Evolutionary conservation across 2,888 invertebrate genomes (phyloP), one percentile per base, ranked within the genome.

Genomic region (Amiota minor): DNA sequence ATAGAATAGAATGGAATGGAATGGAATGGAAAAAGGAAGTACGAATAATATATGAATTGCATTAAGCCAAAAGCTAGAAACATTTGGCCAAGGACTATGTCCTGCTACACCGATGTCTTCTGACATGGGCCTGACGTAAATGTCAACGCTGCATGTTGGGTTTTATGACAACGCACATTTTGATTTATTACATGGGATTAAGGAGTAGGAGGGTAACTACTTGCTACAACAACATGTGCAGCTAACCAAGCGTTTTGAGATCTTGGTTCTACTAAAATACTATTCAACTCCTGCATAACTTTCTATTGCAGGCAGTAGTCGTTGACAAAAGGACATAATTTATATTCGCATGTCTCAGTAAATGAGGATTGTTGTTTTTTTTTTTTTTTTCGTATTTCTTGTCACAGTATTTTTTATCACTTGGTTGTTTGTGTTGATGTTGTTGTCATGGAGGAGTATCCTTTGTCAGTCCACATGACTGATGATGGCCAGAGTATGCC

Each of bases 101-200:
- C 80, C 77, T 76, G 14, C 35, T 35, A 75, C 71, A 55, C 50
- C 61, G 61, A 70, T 35, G 35, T 35, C 2, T 35, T 35, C 59
- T 77, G 74, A 78, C 78, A 77, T 78, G 75, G 75, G 79, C 75
- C 79, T 80, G 79, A 80, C 79, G 77, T 78, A 77, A 80, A 79
- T 80, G 81, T 81, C 81, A 81, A 79, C 81, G 80, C 81, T 81
- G 79, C 80, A 80, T 80, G 81, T 81, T 82, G 79, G 75, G 81
- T 82, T 81, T 82, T 80, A 81, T 82, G 80, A 82, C 84, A 83
- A 78, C 80, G 81, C 78, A 59, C 59, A 81, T 82, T 84, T 83
- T 84, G 84, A 84, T 84, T 84, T 84, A 84, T 84, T 78, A 80
- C 76, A 68, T 72, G 77, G 78, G 77, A 79, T 80, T 79, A n/a